Evolutionary conservation across 2,888 invertebrate species (phyloP).

Genomic region (Bellardia bayeri): DNA sequence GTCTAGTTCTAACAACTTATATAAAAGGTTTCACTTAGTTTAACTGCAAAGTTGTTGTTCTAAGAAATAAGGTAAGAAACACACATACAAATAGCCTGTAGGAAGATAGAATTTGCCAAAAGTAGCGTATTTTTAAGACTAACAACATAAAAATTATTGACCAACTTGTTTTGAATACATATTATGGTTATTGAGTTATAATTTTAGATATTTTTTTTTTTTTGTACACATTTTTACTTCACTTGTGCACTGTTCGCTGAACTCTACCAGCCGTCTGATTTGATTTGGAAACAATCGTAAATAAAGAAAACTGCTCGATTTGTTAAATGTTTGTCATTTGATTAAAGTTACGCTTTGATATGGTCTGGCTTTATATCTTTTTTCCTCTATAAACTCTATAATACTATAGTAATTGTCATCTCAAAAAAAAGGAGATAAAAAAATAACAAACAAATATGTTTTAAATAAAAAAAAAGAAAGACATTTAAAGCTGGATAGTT

Average conservation of each 20-base stretch:
- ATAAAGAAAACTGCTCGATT: conserved; percentile 68
- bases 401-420: conserved; percentile 63
- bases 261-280: neutral
- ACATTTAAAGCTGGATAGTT: conserved; percentile 46
- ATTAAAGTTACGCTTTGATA: conserved; percentile 63
- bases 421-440: conserved; percentile 33
- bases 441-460: conserved; percentile 28
- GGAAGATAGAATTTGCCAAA: neutral
- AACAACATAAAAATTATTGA: conserved; percentile 14
- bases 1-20: too few species aligned
- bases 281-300: conserved; percentile 45
- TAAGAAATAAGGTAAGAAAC: too few species aligned
- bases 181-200: conserved; percentile 9
- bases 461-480: conserved; percentile 46
- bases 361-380: conserved; percentile 15
- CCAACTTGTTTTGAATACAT: conserved; percentile 47
- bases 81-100: too few species aligned
- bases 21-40: too few species aligned
- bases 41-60: too few species aligned
- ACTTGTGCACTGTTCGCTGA: neutral
- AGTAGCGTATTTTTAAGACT: neutral
- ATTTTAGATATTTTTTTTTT: neutral
- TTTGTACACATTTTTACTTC: neutral
- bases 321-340: conserved; percentile 69
- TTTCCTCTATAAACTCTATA: neutral